phyloP scores from a whole-genome alignment of 1,140 invertebrate species.

The Pogonognathellus flavescens region DNA sequence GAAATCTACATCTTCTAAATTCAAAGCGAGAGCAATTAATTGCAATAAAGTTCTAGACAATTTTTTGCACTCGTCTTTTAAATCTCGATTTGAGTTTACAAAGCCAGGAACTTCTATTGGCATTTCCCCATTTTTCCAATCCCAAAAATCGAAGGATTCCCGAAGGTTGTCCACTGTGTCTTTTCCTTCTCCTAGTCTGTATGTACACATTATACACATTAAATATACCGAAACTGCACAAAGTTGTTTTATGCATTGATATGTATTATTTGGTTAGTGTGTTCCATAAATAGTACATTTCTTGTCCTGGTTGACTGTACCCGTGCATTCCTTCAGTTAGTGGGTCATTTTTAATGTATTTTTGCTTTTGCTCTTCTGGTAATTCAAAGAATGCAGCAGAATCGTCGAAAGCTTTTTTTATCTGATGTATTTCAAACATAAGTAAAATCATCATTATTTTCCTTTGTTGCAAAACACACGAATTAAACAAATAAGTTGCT shows the following conservation, averaged over 20 bases:
- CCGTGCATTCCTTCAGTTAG: constrained; percentile 43
- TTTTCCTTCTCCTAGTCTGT: constrained; percentile 31
- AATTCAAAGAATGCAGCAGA: constrained; percentile 55
- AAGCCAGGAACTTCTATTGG: constrained; percentile 35
- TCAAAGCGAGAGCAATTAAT: background rate
- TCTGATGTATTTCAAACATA: no score
- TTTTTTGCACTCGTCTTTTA: constrained; percentile 13
- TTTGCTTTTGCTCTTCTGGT: constrained; percentile 35
- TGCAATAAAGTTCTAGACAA: background rate
- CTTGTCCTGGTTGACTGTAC: constrained; percentile 55
- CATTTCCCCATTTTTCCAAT: background rate
- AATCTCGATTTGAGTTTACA: background rate
- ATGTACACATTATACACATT: background rate
- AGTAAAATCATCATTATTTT: no score
- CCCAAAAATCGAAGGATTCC: constrained; percentile 44
- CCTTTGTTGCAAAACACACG: background rate
- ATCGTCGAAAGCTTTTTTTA: constrained; percentile 23
- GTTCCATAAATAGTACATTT: no score
- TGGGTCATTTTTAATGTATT: constrained; percentile 50
- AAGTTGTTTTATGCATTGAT: background rate
- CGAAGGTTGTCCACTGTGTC: constrained; percentile 3
- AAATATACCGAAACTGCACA: background rate
- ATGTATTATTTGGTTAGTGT: background rate
- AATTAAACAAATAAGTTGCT: no score
- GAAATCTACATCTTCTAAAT: background rate